Evolutionary conservation across 2,797 vertebrate genomes (phyloP), one percentile per base, ranked within the genome.

Genomic region (Brachyalestes nurse): DNA sequence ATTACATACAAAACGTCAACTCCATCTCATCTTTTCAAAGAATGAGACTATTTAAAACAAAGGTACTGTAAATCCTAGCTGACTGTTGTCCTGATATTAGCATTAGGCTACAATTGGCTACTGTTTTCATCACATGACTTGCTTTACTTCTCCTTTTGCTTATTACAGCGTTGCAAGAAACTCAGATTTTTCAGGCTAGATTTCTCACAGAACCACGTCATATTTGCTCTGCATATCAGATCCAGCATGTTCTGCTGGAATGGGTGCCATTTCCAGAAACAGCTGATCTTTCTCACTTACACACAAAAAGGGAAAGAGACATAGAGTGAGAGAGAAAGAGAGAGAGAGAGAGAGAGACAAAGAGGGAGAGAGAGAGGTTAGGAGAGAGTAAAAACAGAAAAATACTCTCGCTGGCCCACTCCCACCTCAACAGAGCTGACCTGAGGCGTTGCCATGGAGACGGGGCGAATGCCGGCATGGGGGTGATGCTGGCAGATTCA

Each of bases 381-480:
- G 34, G 4, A 34, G 49, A 49, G 75, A 34, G 13, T 34, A 61
- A 25, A 78, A 16, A 65, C 66, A 83, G 64, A 77, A 73, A 51
- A 62, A 51, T 17, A 77, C 42, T 71, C 75, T 38, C 40, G 66
- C 82, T 60, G 69, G 70, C 81, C 65, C 40, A 21, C 80, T 83
- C 78, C 75, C 81, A 86, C 72, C 67, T 79, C 75, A 74, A 28
- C 21, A 55, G 72, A 81, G 81, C 81, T 86, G 82, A 85, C 83
- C 82, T 85, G 81, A 87, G 66, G 49, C 1, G 80, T 91, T 88
- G 84, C 90, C 84, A 87, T 86, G 84, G 89, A 86, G 90, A 91
- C 86, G 14, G 25, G 82, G 58, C 40, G 38, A 65, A 77, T 83
- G 55, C 77, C 47, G 73, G 34, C 19, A 73, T 51, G 65, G 79